phyloP scores from a whole-genome alignment of 2,888 invertebrate genomes.

The Sycophila texana region DNA sequence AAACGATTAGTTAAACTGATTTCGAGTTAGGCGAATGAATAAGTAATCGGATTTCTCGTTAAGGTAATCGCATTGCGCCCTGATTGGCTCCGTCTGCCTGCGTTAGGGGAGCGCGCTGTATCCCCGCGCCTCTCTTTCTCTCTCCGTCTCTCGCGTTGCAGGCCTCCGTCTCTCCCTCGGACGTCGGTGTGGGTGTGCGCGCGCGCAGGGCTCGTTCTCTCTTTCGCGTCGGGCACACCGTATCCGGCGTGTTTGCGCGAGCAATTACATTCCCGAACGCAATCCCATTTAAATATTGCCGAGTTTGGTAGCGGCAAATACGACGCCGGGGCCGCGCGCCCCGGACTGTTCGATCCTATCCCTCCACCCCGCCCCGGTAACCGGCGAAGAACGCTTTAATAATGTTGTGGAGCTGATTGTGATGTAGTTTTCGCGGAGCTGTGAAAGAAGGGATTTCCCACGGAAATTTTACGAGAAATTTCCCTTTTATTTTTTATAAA shows the following conservation, averaged over 20 bases:
- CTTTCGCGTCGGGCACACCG: conserved; percentile 50
- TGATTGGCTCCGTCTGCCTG: conserved; percentile 74
- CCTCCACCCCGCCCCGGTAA: not conserved
- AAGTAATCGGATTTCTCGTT: conserved; percentile 77
- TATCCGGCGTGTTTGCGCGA: conserved; percentile 65
- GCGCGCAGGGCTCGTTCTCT: conserved; percentile 33
- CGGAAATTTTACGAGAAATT: too few species aligned
- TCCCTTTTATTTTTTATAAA: not conserved
- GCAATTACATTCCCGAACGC: conserved; percentile 71
- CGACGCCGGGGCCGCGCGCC: conserved; percentile 4
- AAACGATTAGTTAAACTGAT: conserved; percentile 77
- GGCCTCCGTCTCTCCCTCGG: conserved; percentile 37
- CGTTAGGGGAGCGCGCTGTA: conserved; percentile 64
- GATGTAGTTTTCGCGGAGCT: too few species aligned
- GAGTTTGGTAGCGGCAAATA: conserved; percentile 67
- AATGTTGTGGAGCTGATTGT: not conserved
- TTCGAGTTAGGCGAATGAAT: conserved; percentile 76
- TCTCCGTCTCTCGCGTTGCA: conserved; percentile 11
- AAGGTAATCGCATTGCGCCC: conserved; percentile 75
- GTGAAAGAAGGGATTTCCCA: too few species aligned
- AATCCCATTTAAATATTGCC: conserved; percentile 73
- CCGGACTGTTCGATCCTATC: too few species aligned
- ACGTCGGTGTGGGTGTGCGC: conserved; percentile 15
- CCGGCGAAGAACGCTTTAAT: not conserved
- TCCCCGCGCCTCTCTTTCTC: conserved; percentile 48